Base-by-base conservation (phyloP, 2,113 vertebrate genomes). In the Myotis davidii region DNA sequence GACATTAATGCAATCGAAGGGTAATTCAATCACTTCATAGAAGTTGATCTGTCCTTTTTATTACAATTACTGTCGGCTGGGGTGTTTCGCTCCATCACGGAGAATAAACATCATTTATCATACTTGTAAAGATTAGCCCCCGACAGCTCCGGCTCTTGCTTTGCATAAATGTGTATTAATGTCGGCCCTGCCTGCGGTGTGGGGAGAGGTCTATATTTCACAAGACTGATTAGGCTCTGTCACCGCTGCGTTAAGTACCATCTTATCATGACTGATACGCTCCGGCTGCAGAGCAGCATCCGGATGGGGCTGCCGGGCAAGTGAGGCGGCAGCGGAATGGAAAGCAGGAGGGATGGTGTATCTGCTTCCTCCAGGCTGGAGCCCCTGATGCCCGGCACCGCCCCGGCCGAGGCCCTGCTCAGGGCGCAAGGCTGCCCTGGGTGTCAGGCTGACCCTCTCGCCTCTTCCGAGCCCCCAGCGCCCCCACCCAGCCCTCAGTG, bases 61-160 rank as follows among this genome's bases (percentile, higher is more conserved):
- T 99, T 99, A 99, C 99, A 99, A 99, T 99, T 99, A 99, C 99
- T 99, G 99, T 99, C 98, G 98, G 99, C 98, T 98, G 98, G 99
- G 99, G 99, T 99, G 99, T 99, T 99, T 99, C 98, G 98, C 99
- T 99, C 99, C 99, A 99, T 99, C 99, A 99, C 98, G 98, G 98
- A 98, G 98, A 99, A 99, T 99, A 99, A 99, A 99, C 99, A 99
- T 98, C 99, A 99, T 99, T 99, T 98, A 99, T 99, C 99, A 99
- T 99, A 99, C 99, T 99, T 99, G 98, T 98, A 98, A 98, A 99
- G 99, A 99, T 99, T 99, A 99, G 99, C 98, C 87, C 78, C 97
- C 99, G 99, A 99, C 99, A 99, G 99, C 98, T 97, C 95, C 97
- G 86, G 97, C 98, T 96, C 97, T 97, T 98, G 99, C 99, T 99